Conservation (phyloP, 2,888 invertebrate species). For the Folsomia candida region DNA sequence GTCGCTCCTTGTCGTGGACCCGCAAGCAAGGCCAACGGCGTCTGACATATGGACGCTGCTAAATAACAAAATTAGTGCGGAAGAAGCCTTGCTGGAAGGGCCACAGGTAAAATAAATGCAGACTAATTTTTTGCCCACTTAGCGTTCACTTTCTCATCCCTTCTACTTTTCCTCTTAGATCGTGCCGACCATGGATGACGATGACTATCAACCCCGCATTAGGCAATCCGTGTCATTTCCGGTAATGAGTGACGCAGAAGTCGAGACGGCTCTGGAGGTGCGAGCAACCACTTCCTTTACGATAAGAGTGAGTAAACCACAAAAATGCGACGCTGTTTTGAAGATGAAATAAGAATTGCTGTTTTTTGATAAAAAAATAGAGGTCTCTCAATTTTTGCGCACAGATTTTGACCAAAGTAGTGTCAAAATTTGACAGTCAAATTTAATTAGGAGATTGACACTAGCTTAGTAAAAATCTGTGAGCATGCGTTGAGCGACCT, state of each 20-base stretch:
- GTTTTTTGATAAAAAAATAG: too few relatives aligned
- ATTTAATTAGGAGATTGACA: too few relatives aligned
- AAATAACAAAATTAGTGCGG: conserved; percentile 58
- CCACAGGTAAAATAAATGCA: conserved; percentile 51
- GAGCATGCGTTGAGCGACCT: not conserved
- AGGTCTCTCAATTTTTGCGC: not conserved
- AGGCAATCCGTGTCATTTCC: not conserved
- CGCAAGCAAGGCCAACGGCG: conserved; percentile 66
- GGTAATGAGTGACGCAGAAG: not conserved
- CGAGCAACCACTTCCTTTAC: not conserved
- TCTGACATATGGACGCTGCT: conserved; percentile 65
- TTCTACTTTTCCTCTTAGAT: conserved; percentile 21
- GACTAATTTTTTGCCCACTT: too few relatives aligned
- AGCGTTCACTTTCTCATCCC: not conserved
- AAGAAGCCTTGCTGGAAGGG: conserved; percentile 42
- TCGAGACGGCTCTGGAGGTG: not conserved
- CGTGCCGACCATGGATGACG: conserved; percentile 22
- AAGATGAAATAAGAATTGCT: too few relatives aligned
- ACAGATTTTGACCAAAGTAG: not conserved
- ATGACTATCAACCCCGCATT: not conserved
- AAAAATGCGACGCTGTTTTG: too few relatives aligned
- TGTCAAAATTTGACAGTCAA: too few relatives aligned
- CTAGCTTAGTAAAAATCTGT: not conserved
- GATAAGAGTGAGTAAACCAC: not conserved
- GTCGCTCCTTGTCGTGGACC: conserved; percentile 66